phyloP scores from a whole-genome alignment of 2,797 vertebrate genomes.

The Apogon talboti region DNA sequence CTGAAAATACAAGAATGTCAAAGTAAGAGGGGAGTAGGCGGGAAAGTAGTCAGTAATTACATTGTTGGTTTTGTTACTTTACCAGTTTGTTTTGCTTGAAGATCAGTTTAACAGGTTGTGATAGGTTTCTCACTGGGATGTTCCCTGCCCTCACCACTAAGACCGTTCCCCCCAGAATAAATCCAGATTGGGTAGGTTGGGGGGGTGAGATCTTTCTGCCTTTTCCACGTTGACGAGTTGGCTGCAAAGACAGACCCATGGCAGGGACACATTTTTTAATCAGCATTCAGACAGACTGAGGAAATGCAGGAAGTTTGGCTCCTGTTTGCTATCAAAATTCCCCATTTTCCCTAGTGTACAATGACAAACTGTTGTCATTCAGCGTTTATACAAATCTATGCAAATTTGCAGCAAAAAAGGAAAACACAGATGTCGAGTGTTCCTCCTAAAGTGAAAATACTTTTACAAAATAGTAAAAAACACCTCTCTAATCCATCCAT shows the following conservation, averaged over 20 bases:
- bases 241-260: conserved; percentile 19
- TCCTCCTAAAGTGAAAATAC: too few relatives aligned
- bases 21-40: background rate
- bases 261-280: too few relatives aligned
- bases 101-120: conserved; percentile 64
- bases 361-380: background rate
- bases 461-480: too few relatives aligned
- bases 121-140: conserved; percentile 57
- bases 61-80: background rate
- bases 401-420: background rate
- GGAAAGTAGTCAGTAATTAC: fast-evolving
- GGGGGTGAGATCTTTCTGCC: fast-evolving
- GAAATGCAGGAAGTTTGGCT: too few relatives aligned
- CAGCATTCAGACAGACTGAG: too few relatives aligned
- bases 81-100: conserved; percentile 66
- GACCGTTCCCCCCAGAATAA: conserved; percentile 51
- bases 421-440: background rate
- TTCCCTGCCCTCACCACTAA: conserved; percentile 72
- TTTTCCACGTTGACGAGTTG: fast-evolving
- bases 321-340: background rate
- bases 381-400: conserved; percentile 2
- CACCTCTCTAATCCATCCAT: too few relatives aligned
- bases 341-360: background rate
- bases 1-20: conserved; percentile 61
- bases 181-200: background rate